Evolutionary conservation across 2,888 invertebrate species (phyloP).

Genomic region (Archips xylosteana): DNA sequence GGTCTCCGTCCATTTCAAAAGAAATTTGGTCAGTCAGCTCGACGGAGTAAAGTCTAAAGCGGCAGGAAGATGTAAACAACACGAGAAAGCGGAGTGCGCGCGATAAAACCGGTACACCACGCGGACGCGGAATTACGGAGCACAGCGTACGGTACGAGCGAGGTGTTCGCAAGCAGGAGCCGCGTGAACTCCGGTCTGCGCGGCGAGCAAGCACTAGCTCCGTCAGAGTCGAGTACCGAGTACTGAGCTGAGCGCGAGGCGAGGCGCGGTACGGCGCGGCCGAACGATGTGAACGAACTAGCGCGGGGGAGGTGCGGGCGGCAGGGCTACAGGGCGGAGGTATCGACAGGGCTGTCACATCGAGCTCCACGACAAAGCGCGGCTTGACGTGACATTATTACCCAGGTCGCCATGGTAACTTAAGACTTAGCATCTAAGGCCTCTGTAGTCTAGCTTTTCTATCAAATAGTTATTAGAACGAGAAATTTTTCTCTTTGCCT

Average conservation of each 20-base stretch:
- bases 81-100: constrained; percentile 55
- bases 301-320: constrained; percentile 37
- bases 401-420: constrained; percentile 5
- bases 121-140: constrained; percentile 38
- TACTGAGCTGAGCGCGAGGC: constrained; percentile 4
- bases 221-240: background rate
- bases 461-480: too few species aligned
- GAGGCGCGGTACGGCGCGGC: constrained; percentile 11
- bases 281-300: constrained; percentile 37
- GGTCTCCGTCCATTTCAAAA: constrained; percentile 70
- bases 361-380: background rate
- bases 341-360: constrained; percentile 34
- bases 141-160: constrained; percentile 26
- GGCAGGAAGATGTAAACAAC: constrained; percentile 46
- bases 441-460: background rate
- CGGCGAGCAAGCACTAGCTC: constrained; percentile 5
- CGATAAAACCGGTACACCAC: constrained; percentile 58
- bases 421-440: background rate
- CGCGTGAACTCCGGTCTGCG: constrained; percentile 37
- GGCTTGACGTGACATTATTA: background rate
- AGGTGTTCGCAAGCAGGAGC: constrained; percentile 20
- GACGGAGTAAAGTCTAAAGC: background rate
- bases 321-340: constrained; percentile 44
- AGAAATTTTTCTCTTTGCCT: too few species aligned
- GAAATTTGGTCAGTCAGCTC: constrained; percentile 20